Conservation (phyloP, 2,888 invertebrate genomes). For the Pecten maximus region DNA sequence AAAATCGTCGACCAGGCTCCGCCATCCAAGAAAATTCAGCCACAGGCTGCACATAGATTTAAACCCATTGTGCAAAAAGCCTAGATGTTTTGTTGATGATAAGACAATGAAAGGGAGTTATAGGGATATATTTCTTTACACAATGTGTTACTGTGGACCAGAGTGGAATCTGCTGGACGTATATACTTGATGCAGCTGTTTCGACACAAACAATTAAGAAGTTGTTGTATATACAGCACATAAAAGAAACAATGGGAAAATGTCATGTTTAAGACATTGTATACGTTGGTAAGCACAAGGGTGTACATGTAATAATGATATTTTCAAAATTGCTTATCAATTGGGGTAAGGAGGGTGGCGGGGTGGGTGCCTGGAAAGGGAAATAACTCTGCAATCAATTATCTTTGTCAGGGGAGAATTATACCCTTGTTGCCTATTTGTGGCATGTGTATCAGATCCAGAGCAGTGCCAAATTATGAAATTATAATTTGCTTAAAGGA, state of each 20-base stretch:
- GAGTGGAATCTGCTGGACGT: neutral
- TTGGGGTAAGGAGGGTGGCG: neutral
- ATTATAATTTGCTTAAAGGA: no score
- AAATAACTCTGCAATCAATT: no score
- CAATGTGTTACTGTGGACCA: neutral
- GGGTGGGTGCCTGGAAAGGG: no score
- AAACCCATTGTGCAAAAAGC: constrained; percentile 50
- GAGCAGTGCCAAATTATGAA: neutral
- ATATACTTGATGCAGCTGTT: neutral
- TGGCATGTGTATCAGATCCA: neutral
- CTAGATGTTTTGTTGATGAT: constrained; percentile 14
- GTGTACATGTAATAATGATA: neutral
- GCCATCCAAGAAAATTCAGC: constrained; percentile 67
- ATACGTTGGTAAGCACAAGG: no score
- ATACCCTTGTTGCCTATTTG: neutral
- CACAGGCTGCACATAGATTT: constrained; percentile 75
- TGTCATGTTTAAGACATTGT: no score
- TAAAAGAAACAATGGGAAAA: neutral
- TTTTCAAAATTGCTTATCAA: neutral
- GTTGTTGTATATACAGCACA: neutral
- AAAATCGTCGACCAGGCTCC: constrained; percentile 66
- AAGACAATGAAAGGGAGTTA: neutral
- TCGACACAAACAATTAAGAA: neutral
- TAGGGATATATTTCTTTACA: neutral
- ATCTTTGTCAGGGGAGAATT: neutral